Evolutionary conservation across 2,113 vertebrate genomes (phyloP).

Genomic region (Strix aluco): DNA sequence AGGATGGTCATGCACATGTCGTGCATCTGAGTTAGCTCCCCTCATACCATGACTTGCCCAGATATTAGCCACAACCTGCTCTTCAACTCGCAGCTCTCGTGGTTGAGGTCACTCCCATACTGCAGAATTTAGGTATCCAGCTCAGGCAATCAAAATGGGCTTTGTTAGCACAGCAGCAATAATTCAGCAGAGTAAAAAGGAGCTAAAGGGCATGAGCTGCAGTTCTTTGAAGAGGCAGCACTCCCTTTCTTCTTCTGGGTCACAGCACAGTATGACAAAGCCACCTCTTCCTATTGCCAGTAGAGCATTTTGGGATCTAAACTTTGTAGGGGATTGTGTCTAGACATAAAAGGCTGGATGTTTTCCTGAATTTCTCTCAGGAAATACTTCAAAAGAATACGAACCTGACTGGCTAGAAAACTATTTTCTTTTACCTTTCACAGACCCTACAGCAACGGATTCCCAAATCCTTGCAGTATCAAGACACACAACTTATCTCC

Average conservation of each 20-base stretch:
- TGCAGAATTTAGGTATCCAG: neutral
- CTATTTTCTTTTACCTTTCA: neutral
- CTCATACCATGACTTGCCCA: neutral
- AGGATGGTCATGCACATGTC: neutral
- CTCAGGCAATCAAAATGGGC: neutral
- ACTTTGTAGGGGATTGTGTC: neutral
- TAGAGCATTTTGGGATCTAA: neutral
- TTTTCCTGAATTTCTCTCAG: neutral
- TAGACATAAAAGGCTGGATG: neutral
- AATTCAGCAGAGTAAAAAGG: neutral
- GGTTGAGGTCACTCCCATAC: fast-evolving
- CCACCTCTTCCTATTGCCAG: neutral
- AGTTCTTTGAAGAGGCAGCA: neutral
- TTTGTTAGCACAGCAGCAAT: neutral
- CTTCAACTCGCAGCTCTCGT: fast-evolving
- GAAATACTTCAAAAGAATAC: neutral
- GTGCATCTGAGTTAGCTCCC: neutral
- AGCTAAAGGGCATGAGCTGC: neutral
- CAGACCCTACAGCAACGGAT: neutral
- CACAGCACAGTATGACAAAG: neutral
- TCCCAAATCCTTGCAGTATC: neutral
- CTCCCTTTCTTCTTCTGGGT: neutral
- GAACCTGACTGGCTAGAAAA: neutral
- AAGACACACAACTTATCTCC: neutral
- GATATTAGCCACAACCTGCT: neutral